These are phyloP conservation scores for Corydoras maculifer DNA, from an alignment of 2,113 vertebrate genomes.

Conservation along the genomic window DNA sequence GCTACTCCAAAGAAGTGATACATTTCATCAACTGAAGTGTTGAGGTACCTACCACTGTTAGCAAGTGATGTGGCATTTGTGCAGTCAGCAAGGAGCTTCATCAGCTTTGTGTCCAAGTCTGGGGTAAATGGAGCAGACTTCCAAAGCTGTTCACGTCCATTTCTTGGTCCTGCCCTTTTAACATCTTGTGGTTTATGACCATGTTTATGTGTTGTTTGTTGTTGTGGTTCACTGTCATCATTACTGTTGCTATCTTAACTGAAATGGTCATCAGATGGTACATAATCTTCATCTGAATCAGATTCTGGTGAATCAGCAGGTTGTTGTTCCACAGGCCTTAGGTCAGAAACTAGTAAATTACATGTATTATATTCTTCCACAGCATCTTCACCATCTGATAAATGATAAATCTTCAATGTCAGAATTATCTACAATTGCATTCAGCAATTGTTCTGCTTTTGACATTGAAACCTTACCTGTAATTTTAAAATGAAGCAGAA, in stretches of 20 bases:
- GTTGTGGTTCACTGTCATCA: no score
- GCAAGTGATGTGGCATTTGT: no score
- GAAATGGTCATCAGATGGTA: no score
- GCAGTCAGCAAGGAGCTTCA: no score
- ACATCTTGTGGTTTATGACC: conserved; percentile 3
- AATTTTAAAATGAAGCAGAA: conserved; percentile 7
- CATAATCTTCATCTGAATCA: no score
- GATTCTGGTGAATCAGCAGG: no score
- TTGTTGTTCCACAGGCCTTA: not conserved
- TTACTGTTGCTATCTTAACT: no score
- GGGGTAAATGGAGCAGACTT: conserved; percentile 8
- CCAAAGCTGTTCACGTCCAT: not conserved
- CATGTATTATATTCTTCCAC: not conserved
- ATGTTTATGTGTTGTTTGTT: no score
- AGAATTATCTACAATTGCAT: conserved; percentile 3
- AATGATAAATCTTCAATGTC: conserved; percentile 13
- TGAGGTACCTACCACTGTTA: no score
- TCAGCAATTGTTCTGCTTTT: conserved; percentile 8
- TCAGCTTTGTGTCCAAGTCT: not conserved
- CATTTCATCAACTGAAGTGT: no score
- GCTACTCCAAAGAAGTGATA: no score
- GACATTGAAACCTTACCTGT: not conserved
- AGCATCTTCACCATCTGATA: not conserved
- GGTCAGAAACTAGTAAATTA: conserved; percentile 6
- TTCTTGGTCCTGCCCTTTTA: no score